Percentiles rank a stretch among this genome's conserved stretches.
Evolutionary conservation across 2,888 invertebrate species (phyloP).

Genomic region (Bombyx huttoni): DNA sequence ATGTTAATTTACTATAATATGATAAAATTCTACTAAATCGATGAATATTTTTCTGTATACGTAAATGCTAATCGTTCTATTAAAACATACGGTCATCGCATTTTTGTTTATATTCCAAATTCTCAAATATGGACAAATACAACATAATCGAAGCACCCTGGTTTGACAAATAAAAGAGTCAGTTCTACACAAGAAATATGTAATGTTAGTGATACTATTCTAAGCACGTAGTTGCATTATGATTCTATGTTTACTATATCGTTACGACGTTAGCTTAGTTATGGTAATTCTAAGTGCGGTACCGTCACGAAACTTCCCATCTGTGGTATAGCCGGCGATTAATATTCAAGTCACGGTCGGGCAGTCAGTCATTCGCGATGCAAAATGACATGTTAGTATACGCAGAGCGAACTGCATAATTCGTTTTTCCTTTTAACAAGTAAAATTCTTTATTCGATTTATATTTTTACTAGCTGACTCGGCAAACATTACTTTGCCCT

Average conservation of each 20-base stretch:
- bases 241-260: conserved; percentile 8
- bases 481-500: too few relatives aligned
- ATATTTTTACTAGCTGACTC: too few relatives aligned
- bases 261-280: conserved; percentile 6
- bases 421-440: too few relatives aligned
- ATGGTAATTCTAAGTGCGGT: conserved; percentile 6
- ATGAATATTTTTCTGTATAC: too few relatives aligned
- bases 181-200: neutral
- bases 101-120: neutral
- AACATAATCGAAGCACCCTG: neutral
- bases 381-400: neutral
- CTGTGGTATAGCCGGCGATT: neutral
- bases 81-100: neutral
- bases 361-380: neutral
- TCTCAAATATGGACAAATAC: neutral
- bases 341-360: conserved; percentile 1
- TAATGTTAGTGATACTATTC: conserved; percentile 2
- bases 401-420: neutral
- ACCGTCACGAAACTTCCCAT: conserved; percentile 1
- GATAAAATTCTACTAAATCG: too few relatives aligned
- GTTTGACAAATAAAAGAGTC: neutral
- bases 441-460: too few relatives aligned
- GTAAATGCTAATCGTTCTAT: neutral
- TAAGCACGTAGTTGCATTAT: conserved; percentile 11
- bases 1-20: too few relatives aligned